phyloP scores from a whole-genome alignment of 1,140 invertebrate species.

The Lysiphlebus fabarum region DNA sequence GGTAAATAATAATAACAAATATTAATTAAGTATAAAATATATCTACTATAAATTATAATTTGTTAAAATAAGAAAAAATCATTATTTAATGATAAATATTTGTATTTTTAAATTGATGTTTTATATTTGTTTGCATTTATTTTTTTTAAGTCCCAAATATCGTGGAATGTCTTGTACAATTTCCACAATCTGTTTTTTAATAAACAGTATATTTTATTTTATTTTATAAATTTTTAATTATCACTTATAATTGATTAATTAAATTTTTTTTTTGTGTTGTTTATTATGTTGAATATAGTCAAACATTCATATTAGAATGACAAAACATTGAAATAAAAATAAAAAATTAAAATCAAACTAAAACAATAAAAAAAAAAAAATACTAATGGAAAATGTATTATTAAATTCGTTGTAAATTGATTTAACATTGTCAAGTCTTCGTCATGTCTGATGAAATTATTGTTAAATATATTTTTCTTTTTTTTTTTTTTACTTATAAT shows the following conservation, averaged over 20 bases:
- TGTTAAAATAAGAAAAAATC: slow-evolving; percentile 15
- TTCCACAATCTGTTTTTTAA: slow-evolving; percentile 40
- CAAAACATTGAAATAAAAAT: slow-evolving; percentile 13
- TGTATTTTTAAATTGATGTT: no score
- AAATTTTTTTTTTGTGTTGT: slow-evolving; percentile 49
- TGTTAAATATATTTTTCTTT: slow-evolving; percentile 5
- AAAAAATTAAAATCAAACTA: slow-evolving; percentile 3
- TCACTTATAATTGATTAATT: slow-evolving; percentile 30
- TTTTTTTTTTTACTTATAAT: slow-evolving; percentile 2
- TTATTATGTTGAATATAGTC: slow-evolving; percentile 47
- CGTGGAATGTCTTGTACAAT: slow-evolving; percentile 52
- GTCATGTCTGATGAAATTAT: neutral
- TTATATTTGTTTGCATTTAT: slow-evolving; percentile 37
- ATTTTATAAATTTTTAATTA: slow-evolving; percentile 30
- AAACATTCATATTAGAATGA: slow-evolving; percentile 44
- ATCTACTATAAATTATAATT: slow-evolving; percentile 50
- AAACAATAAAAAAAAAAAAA: slow-evolving; percentile 12
- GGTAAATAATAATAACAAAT: slow-evolving; percentile 43
- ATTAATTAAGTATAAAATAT: slow-evolving; percentile 54
- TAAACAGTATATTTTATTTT: slow-evolving; percentile 39
- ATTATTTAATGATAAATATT: no score
- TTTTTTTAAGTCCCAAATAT: slow-evolving; percentile 52
- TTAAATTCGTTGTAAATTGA: slow-evolving; percentile 43
- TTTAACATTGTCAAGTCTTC: slow-evolving; percentile 19
- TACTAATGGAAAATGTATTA: slow-evolving; percentile 10